Evolutionary conservation across 2,888 invertebrate species (phyloP).

Genomic region (Drosophila buzzatii): DNA sequence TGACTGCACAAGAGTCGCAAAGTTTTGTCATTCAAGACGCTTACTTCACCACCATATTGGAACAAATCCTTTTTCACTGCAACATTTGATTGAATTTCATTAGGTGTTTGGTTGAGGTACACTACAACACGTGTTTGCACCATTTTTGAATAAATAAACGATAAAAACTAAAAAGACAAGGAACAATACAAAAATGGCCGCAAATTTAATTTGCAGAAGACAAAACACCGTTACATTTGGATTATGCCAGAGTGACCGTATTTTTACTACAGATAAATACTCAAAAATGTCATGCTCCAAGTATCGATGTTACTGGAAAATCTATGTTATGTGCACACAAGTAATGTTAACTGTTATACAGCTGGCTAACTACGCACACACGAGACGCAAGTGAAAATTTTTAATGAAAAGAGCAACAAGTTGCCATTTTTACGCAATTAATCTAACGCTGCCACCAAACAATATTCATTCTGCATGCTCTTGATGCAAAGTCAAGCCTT

Average conservation of each 20-base stretch:
- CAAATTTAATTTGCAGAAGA: neutral
- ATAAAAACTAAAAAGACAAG: neutral
- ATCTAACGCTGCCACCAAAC: neutral
- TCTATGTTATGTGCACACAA: slow-evolving; percentile 7
- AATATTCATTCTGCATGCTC: neutral
- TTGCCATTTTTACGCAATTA: slow-evolving; percentile 35
- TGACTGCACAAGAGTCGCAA: slow-evolving; percentile 40
- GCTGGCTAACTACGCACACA: slow-evolving; percentile 32
- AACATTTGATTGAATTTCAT: neutral
- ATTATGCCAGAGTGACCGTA: slow-evolving; percentile 1
- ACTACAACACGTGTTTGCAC: slow-evolving; percentile 34
- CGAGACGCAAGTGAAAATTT: slow-evolving; percentile 25
- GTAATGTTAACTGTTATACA: slow-evolving; percentile 33
- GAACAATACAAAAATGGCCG: neutral
- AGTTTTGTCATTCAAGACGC: slow-evolving; percentile 40
- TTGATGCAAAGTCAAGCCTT: neutral
- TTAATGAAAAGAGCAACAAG: slow-evolving; percentile 63
- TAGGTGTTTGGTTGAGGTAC: slow-evolving; percentile 13
- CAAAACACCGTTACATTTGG: slow-evolving; percentile 14
- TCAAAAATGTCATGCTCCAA: neutral
- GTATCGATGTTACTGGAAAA: slow-evolving; percentile 5
- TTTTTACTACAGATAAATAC: neutral
- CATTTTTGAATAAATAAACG: slow-evolving; percentile 1
- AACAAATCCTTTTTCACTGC: neutral
- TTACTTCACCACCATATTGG: slow-evolving; percentile 43